Base-by-base conservation (phyloP, 2,113 vertebrate species). In the Apodemus speciosus region DNA sequence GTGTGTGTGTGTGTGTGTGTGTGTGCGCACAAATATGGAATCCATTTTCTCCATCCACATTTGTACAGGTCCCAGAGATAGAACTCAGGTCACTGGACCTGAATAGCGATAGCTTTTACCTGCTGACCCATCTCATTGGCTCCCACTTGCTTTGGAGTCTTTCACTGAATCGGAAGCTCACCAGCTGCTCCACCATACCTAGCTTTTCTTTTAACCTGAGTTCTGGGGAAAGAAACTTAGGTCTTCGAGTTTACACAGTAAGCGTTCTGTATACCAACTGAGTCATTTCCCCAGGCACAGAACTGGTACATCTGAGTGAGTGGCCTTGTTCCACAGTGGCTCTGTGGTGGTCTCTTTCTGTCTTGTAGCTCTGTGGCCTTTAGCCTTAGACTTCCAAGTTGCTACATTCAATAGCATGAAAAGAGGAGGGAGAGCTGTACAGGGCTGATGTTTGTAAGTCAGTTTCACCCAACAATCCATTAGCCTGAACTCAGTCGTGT, bases 391-490 rank as follows among this genome's bases (percentile, higher is more conserved):
- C 51, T 88, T 85, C 69, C 69, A 35, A 43, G 25, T 35, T 69
- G 56, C 4, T 15, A 40, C 14, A 11, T 2, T 49, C 2, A 2
- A 20, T 9, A 4, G 66, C 27, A 30, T 11, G 13, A 5, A 64
- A 43, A 35, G 14, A 27, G 2, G 25, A 0, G 1, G 58, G 73
- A 32, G 73, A 27, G 6, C 0, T 15, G 14, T 8, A 18, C 4
- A 1, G 0, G 6, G 20, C 23, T 27, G 62, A 8, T 35, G 69
- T 81, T 32, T 16, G 2, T 0, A 27, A 16, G 40, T 49, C 53
- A 20, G 46, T 60, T 14, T 77, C 20, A 35, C 21, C 23, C 23
- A 11, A 20, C 0, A 46, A 27, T 20, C 20, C 35, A 53, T 13
- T 14, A 88, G 18, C 49, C 84, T 87, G 56, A n/a, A 77, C 14